Evolutionary conservation across 2,888 invertebrate genomes (phyloP).

Genomic region (Tryphoninae sp.): DNA sequence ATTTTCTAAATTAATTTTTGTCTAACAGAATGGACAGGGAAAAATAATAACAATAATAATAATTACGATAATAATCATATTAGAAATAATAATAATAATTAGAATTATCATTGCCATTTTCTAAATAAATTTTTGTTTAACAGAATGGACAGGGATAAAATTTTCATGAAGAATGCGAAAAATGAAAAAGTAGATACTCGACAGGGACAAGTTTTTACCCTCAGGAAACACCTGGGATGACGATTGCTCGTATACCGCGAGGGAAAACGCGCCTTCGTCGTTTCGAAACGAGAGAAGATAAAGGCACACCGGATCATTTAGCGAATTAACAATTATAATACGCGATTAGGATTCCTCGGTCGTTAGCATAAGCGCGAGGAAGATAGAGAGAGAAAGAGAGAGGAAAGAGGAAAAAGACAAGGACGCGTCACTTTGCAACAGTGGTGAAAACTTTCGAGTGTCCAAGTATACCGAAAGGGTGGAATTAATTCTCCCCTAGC

Average conservation of each 20-base stretch:
- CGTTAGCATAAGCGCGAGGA: constrained; percentile 77
- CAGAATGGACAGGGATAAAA: too few relatives aligned
- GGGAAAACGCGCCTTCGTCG: constrained; percentile 10
- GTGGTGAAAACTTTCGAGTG: constrained; percentile 74
- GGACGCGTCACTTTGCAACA: constrained; percentile 61
- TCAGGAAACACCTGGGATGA: not conserved
- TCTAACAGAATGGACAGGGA: too few relatives aligned
- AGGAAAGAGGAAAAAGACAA: too few relatives aligned
- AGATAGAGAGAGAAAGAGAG: not conserved
- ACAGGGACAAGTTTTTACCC: constrained; percentile 17
- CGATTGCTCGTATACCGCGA: constrained; percentile 38
- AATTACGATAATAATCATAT: too few relatives aligned
- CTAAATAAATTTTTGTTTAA: too few relatives aligned
- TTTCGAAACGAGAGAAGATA: constrained; percentile 57
- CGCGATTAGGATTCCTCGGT: constrained; percentile 75
- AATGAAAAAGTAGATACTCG: constrained; percentile 45
- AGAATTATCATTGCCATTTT: too few relatives aligned
- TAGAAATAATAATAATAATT: too few relatives aligned
- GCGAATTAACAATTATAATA: constrained; percentile 80
- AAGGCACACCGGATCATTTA: constrained; percentile 75
- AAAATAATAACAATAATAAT: too few relatives aligned
- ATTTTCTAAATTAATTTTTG: too few relatives aligned
- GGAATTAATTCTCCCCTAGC: constrained; percentile 69
- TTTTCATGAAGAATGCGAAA: not conserved
- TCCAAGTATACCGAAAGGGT: constrained; percentile 64